Evolutionary conservation across 2,113 vertebrate genomes (phyloP), one percentile per base, ranked within the genome.

Genomic region (Odontophorus gujanensis): DNA sequence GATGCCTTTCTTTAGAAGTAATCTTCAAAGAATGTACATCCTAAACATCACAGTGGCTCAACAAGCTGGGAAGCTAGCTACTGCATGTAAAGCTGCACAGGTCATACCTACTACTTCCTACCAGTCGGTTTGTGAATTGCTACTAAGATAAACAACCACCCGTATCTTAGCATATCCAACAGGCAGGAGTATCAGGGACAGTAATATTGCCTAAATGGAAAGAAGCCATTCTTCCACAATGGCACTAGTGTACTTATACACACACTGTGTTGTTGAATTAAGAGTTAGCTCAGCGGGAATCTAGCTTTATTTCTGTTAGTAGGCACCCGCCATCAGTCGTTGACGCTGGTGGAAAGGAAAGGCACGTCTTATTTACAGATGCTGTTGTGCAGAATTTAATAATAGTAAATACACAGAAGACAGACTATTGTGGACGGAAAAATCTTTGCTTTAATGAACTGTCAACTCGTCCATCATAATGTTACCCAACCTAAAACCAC

Each of bases 1-100:
- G 97, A 97, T 94, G 97, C 96, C 96, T 97, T 91, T 96, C 97
- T 96, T 98, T 94, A 97, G 97, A 98, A 98, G 97, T 98, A 97
- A 98, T 98, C 97, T 98, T 98, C 98, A 98, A 98, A 98, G 97
- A 97, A 98, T 82, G 96, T 93, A 92, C 94, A 96, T 95, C 97
- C 96, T 95, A 96, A 97, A 98, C 98, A 98, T 97, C 96, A 97
- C 84, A 98, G 97, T 81, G 95, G 51, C 92, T 94, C 97, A 93
- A 96, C 95, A 87, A 97, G 97, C 96, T 93, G 76, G 95, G 66
- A 58, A 97, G 96, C 95, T 42, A 87, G 91, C 90, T 94, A 91
- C 95, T 91, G 96, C 96, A 88, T 95, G 96, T 96, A 91, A 95
- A 97, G 93, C 89, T 18, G 86, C 90, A 91, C 95, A 83, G 97